Conservation (phyloP, 1,140 invertebrate species). For the Zaprionus capensis region DNA sequence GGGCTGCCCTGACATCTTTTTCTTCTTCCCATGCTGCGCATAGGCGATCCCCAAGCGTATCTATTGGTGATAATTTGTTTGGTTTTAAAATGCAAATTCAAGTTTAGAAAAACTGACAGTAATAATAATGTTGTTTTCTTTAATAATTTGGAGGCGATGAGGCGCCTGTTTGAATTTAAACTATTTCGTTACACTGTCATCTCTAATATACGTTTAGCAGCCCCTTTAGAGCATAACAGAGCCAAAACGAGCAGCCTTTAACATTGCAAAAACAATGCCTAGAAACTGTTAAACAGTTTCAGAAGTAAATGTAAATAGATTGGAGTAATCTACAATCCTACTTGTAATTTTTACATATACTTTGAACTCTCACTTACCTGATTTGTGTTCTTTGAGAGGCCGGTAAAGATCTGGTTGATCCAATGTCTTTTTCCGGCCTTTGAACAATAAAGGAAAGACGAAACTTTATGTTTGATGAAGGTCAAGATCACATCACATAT, state of each 20-base stretch:
- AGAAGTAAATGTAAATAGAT: too few relatives aligned
- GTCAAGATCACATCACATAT: background rate
- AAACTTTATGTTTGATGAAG: slow-evolving; percentile 65
- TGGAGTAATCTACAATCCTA: too few relatives aligned
- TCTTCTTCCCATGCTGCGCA: slow-evolving; percentile 67
- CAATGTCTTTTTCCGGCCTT: slow-evolving; percentile 85
- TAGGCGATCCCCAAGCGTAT: slow-evolving; percentile 65
- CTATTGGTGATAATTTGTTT: slow-evolving; percentile 23
- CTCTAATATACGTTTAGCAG: background rate
- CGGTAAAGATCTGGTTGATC: slow-evolving; percentile 86
- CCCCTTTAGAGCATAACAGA: background rate
- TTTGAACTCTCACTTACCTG: slow-evolving; percentile 58
- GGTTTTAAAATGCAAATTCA: background rate
- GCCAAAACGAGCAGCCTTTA: background rate
- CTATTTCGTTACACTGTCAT: background rate
- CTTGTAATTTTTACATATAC: too few relatives aligned
- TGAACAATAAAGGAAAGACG: slow-evolving; percentile 84
- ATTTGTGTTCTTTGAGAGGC: slow-evolving; percentile 86
- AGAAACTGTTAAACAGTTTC: background rate
- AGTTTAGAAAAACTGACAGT: background rate
- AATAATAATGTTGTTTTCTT: background rate
- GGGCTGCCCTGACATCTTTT: slow-evolving; percentile 13
- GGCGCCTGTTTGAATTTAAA: background rate
- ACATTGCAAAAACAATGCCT: background rate
- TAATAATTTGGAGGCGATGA: background rate